Evolutionary conservation across 2,888 invertebrate genomes (phyloP), one percentile per base, ranked within the genome.

Genomic region (Steinernema hermaphroditum): DNA sequence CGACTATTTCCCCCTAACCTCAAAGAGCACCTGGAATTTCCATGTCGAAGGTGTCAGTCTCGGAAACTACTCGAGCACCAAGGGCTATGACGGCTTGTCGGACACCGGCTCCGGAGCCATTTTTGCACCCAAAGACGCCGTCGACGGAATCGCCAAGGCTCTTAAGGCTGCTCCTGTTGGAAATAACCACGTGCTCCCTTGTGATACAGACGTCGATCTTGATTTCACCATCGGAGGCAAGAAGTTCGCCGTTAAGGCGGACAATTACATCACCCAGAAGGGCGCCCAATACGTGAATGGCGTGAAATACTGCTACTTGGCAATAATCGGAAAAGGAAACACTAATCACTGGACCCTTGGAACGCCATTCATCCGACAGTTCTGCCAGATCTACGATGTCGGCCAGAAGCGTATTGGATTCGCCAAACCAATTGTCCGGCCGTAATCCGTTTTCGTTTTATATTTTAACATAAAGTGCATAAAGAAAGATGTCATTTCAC

Each of bases 61-160:
- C 46, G 80, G 77, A 46, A 72, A 73, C 69, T 81, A 80, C 72
- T 69, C 32, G 46, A 74, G 72, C 19, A 57, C 34, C 50, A 75
- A 75, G 73, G 79, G 78, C 2, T 57, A 37, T 43, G 76, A 75
- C 22, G 80, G 76, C 57, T 79, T 82, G 73, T 81, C 80, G 49
- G 82, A 82, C 72, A 82, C 81, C 49, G 81, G 81, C 54, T 82
- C 82, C 27, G 79, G 80, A 16, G 75, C 81, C 74, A 74, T 82
- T 71, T 77, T 76, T 62, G 81, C 80, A 70, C 74, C 75, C 62
- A 41, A 72, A 50, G 34, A 71, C 44, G 71, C 74, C 62, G 73
- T 73, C 43, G 72, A 75, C 68, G 74, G 54, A 49, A 73, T 80
- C 41, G 77, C 76, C 32, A 70, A 74, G 46, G 46, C 74, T 43